Percentiles rank a stretch among this genome's conserved stretches.
Conservation (phyloP, 30 jellyfish, hydroid and myxozoan genomes). For the Euphysa ruthae region DNA sequence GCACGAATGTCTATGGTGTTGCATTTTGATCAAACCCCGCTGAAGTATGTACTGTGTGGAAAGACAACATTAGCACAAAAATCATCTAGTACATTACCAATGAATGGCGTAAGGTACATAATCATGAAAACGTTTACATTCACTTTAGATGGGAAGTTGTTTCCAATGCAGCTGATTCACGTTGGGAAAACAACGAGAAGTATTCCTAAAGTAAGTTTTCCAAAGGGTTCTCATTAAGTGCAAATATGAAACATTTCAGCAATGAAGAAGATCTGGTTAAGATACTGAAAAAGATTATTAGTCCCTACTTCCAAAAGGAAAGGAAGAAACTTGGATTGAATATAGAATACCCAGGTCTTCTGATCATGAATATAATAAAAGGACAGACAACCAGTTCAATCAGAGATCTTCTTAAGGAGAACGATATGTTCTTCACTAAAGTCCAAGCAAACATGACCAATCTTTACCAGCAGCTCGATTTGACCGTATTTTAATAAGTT, state of each 20-base stretch:
- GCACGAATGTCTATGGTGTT: constrained; percentile 18
- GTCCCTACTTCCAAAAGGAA: constrained; percentile 8
- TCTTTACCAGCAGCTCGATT: not conserved
- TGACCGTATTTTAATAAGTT: not conserved
- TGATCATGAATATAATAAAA: not conserved
- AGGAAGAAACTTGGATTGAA: not conserved
- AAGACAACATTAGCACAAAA: too few relatives aligned
- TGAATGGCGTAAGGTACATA: too few relatives aligned
- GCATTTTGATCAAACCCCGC: constrained; percentile 4
- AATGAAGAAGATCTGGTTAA: too few relatives aligned
- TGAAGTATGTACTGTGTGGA: too few relatives aligned
- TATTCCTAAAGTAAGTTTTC: too few relatives aligned
- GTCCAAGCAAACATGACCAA: not conserved
- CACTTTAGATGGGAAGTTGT: too few relatives aligned
- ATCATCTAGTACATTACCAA: too few relatives aligned
- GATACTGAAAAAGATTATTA: constrained; percentile 10
- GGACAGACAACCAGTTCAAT: constrained; percentile 8
- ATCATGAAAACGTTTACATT: too few relatives aligned
- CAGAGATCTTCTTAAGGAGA: not conserved
- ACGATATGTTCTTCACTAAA: not conserved
- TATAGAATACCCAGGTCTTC: not conserved
- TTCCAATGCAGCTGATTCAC: too few relatives aligned
- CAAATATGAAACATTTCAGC: too few relatives aligned
- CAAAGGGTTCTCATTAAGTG: too few relatives aligned
- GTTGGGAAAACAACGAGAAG: too few relatives aligned